phyloP scores from a whole-genome alignment of 2,888 invertebrate genomes.

The Campoplex capitator region DNA sequence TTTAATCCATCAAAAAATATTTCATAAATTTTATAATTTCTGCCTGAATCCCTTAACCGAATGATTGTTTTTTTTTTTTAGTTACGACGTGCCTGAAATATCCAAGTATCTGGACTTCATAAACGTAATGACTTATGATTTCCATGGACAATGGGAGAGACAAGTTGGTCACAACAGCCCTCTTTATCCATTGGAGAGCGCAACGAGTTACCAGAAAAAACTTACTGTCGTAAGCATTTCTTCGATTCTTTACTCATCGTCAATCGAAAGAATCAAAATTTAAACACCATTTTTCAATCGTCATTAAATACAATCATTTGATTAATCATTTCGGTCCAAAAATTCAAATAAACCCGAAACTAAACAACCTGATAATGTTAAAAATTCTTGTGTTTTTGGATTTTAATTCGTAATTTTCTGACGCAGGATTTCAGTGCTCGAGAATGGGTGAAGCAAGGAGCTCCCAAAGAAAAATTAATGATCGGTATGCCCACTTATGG shows the following conservation, averaged over 20 bases:
- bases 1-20: not conserved
- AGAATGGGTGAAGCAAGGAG: slow-evolving; percentile 96
- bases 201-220: slow-evolving; percentile 96
- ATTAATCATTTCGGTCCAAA: too few species aligned
- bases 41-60: not conserved
- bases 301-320: too few species aligned
- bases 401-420: slow-evolving; percentile 63
- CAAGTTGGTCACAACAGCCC: slow-evolving; percentile 97
- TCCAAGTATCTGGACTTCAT: slow-evolving; percentile 97
- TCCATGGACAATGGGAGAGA: slow-evolving; percentile 97
- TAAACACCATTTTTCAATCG: not conserved
- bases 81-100: slow-evolving; percentile 96
- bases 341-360: not conserved
- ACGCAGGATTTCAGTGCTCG: slow-evolving; percentile 94
- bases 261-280: not conserved
- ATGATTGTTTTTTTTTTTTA: slow-evolving; percentile 71
- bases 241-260: not conserved
- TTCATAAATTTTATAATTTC: not conserved
- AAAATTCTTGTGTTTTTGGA: slow-evolving; percentile 27
- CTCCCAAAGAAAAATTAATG: slow-evolving; percentile 96
- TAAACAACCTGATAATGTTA: not conserved
- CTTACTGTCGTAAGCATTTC: slow-evolving; percentile 91
- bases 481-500: slow-evolving; percentile 98
- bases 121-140: slow-evolving; percentile 98
- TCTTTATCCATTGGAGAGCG: slow-evolving; percentile 94